These are phyloP conservation scores for Cossypha caffra DNA, from an alignment of 2,797 vertebrate genomes.

Conservation along the genomic window DNA sequence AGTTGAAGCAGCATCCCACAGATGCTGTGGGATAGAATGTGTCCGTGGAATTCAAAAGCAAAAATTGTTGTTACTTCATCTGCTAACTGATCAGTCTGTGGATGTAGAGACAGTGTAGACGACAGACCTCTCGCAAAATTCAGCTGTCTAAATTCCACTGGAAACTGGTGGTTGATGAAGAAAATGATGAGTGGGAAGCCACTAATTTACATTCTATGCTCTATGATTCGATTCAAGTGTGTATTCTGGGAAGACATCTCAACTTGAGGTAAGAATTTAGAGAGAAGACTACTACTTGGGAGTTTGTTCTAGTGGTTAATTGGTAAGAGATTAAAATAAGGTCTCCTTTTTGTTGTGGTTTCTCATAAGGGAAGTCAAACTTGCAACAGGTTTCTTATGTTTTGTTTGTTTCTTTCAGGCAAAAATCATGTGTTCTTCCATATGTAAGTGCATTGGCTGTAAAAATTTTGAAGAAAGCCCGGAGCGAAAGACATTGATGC, in stretches of 20 bases:
- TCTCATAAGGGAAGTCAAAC: background rate
- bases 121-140: background rate
- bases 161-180: background rate
- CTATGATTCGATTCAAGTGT: background rate
- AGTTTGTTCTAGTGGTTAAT: background rate
- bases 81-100: background rate
- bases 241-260: background rate
- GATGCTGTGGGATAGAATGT: background rate
- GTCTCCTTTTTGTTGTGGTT: background rate
- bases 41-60: background rate
- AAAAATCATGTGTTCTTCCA: constrained; percentile 99
- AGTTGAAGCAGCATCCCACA: background rate
- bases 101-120: background rate
- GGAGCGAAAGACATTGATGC: constrained; percentile 96
- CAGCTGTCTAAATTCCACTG: background rate
- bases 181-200: background rate
- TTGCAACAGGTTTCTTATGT: background rate
- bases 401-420: constrained; percentile 79
- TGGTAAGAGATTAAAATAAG: background rate
- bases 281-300: background rate
- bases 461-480: constrained; percentile 99
- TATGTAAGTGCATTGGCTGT: constrained; percentile 97
- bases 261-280: background rate
- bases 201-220: background rate
- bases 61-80: background rate